A percentile compares a stretch with the other conserved stretches of the same genome.
Conservation (phyloP, 2,797 vertebrate species). For the Sciurus vulgaris region DNA sequence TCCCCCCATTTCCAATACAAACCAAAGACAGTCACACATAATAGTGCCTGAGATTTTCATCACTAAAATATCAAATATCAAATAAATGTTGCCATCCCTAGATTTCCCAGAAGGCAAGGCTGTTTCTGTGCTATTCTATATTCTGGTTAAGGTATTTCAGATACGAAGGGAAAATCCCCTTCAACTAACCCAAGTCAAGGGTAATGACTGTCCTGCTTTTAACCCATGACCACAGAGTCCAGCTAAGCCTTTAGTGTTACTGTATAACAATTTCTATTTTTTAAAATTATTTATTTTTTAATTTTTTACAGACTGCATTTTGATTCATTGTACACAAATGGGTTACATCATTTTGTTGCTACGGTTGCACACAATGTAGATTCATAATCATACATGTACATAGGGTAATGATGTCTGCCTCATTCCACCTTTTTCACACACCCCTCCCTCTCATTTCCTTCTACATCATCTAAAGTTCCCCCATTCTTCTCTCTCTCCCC, state of each 20-base stretch:
- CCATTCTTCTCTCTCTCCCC: too few species aligned
- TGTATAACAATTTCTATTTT: neutral
- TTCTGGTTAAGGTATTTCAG: conserved; percentile 38
- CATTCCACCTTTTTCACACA: too few species aligned
- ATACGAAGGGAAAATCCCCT: conserved; percentile 16
- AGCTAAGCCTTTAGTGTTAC: neutral
- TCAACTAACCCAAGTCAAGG: neutral
- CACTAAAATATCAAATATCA: conserved; percentile 63
- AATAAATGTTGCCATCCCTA: conserved; percentile 58
- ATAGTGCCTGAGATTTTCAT: conserved; percentile 65
- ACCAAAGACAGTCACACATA: neutral
- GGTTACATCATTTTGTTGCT: too few species aligned
- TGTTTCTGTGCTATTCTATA: conserved; percentile 33
- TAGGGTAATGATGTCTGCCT: too few species aligned
- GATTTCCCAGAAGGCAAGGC: conserved; percentile 46
- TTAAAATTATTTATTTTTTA: too few species aligned
- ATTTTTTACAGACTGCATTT: too few species aligned
- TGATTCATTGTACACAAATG: too few species aligned
- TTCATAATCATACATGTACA: too few species aligned
- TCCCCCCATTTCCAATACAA: neutral
- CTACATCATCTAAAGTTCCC: too few species aligned
- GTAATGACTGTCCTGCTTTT: neutral
- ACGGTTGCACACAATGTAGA: too few species aligned
- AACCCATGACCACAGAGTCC: neutral
- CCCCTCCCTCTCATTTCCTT: too few species aligned